These are phyloP conservation scores for Dendroctonus valens DNA, from an alignment of 1,140 invertebrate species.

Conservation along the genomic window DNA sequence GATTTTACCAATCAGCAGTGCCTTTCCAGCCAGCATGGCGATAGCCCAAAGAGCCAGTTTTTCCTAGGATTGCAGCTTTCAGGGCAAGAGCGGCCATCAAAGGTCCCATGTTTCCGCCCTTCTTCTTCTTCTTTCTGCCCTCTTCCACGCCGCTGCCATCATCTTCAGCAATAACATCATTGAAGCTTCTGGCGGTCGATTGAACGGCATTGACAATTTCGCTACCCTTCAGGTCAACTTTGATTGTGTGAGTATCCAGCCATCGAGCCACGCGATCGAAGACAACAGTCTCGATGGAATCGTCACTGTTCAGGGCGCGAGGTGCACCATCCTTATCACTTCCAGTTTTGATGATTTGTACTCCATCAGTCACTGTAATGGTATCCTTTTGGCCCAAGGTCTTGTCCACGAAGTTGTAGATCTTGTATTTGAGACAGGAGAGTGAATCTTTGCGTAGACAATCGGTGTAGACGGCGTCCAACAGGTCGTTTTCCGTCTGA, in stretches of 20 bases:
- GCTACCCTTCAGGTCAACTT: slow-evolving; percentile 79
- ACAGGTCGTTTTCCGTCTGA: slow-evolving; percentile 69
- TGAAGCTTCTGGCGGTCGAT: slow-evolving; percentile 72
- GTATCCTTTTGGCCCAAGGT: slow-evolving; percentile 73
- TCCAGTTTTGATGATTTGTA: slow-evolving; percentile 74
- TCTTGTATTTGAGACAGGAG: slow-evolving; percentile 79
- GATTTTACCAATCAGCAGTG: slow-evolving; percentile 78
- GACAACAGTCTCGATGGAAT: slow-evolving; percentile 66
- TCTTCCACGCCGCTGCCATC: slow-evolving; percentile 59
- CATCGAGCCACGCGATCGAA: slow-evolving; percentile 69
- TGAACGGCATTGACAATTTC: slow-evolving; percentile 78
- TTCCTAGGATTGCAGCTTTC: slow-evolving; percentile 74
- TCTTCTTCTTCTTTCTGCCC: slow-evolving; percentile 79
- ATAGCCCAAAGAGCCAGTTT: slow-evolving; percentile 74
- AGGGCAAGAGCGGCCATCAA: slow-evolving; percentile 70
- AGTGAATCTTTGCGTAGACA: slow-evolving; percentile 77
- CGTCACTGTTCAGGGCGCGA: slow-evolving; percentile 61
- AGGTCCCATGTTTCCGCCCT: slow-evolving; percentile 62
- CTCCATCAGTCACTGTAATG: slow-evolving; percentile 74
- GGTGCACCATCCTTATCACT: slow-evolving; percentile 66
- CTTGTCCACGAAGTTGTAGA: slow-evolving; percentile 80
- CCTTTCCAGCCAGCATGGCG: slow-evolving; percentile 80
- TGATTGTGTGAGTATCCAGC: slow-evolving; percentile 73
- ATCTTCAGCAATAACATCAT: slow-evolving; percentile 65
- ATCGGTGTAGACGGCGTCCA: slow-evolving; percentile 72